Evolutionary conservation across 2,888 invertebrate species (phyloP).

Genomic region (Megalurothrips usitatus): DNA sequence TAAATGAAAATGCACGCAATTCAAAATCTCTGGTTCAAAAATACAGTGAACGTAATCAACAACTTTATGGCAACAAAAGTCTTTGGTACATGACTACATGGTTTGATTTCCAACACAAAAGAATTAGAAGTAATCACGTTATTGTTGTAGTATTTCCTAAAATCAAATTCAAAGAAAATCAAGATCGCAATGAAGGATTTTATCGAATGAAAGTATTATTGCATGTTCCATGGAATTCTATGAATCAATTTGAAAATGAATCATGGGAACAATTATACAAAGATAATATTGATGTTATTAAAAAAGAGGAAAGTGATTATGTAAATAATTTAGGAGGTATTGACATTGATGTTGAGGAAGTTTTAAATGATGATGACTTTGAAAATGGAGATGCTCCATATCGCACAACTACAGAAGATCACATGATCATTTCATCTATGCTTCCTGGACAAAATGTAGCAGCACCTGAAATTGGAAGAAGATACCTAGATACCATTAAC

Average conservation of each 20-base stretch:
- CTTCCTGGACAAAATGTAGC: background rate
- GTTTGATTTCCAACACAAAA: background rate
- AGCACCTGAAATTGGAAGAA: background rate
- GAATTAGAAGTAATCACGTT: background rate
- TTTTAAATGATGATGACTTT: background rate
- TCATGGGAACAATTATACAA: background rate
- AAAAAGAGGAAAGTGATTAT: background rate
- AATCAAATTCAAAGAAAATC: background rate
- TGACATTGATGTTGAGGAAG: background rate
- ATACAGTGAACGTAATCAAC: background rate
- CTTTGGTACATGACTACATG: background rate
- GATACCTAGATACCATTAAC: background rate
- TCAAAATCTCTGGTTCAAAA: background rate
- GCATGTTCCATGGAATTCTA: background rate
- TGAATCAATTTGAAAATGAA: background rate
- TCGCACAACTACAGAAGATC: background rate
- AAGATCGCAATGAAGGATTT: background rate
- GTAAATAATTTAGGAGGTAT: background rate
- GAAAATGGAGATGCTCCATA: background rate
- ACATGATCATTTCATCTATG: background rate
- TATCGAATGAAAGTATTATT: background rate
- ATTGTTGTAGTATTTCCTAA: background rate
- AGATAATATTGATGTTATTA: background rate
- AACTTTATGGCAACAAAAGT: background rate
- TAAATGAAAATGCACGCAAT: background rate